Evolutionary conservation across 2,797 vertebrate genomes (phyloP), one percentile per base, ranked within the genome.

Genomic region (Selene dorsalis): DNA sequence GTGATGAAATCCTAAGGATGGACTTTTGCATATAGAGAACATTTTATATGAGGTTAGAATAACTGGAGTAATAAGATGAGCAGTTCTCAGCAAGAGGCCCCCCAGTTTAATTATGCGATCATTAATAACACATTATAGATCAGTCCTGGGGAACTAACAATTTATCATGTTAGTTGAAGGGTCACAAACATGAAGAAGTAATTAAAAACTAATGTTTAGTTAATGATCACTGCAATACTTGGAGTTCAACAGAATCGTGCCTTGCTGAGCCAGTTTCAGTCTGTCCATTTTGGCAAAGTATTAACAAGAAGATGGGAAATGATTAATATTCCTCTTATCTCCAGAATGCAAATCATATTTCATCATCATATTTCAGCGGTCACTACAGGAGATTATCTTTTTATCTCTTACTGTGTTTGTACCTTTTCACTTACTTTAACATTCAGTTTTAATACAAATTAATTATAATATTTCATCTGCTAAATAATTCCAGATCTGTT

Each of bases 91-190:
- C 32, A 52, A 73, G 62, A 43, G n/a, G 6, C 50, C 41, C 52
- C 69, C 28, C 14, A 3, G 74, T 86, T 87, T 82, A 90, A 88
- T 82, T 83, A 89, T 79, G 47, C 63, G 28, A 57, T 84, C 79
- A 87, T 89, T 87, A 90, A 85, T 85, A 87, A 88, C 75, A 73
- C 88, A 88, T 90, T 87, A 87, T 76, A 75, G 79, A 87, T 87
- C 60, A 78, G 67, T 83, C 82, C 77, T n/a, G 16, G 72, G 53
- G 69, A 80, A 75, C 26, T 48, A 65, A 82, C 77, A 47, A 87
- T 87, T 86, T 41, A 88, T 91, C 80, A 90, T 77, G 79, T 84
- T 80, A 78, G 71, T 53, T 74, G 77, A 88, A 84, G 86, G 74
- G 78, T 79, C 78, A 71, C 60, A 85, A 88, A 87, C 82, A 84